Evolutionary conservation across 2,888 invertebrate species (phyloP).

Genomic region (Morpho helenor): DNA sequence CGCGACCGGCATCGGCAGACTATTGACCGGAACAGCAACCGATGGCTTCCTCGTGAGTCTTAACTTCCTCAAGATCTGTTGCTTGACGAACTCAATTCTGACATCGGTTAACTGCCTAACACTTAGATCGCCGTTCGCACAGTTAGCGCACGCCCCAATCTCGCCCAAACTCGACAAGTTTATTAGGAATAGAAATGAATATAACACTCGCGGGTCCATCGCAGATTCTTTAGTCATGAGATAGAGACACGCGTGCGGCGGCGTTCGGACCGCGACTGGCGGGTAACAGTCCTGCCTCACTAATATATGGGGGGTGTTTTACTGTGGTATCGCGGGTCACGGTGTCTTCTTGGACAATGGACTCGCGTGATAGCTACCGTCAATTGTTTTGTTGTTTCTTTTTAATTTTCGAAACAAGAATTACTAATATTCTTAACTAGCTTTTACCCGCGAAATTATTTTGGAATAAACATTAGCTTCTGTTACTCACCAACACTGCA

Average conservation of each 20-base stretch:
- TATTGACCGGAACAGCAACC: slow-evolving; percentile 79
- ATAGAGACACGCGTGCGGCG: slow-evolving; percentile 60
- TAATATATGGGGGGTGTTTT: slow-evolving; percentile 27
- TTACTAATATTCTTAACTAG: too few relatives aligned
- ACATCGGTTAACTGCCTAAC: slow-evolving; percentile 81
- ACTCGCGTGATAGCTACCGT: slow-evolving; percentile 25
- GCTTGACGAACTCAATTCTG: slow-evolving; percentile 89
- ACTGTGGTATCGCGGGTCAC: slow-evolving; percentile 25
- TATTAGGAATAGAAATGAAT: slow-evolving; percentile 49
- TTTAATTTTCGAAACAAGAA: not conserved
- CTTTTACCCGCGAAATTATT: too few relatives aligned
- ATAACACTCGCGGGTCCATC: slow-evolving; percentile 46
- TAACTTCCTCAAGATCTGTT: slow-evolving; percentile 90
- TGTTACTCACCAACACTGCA: too few relatives aligned
- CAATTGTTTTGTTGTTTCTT: not conserved
- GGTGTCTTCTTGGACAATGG: slow-evolving; percentile 30
- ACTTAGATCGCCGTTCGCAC: slow-evolving; percentile 65
- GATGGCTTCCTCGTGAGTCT: slow-evolving; percentile 86
- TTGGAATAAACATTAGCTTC: too few relatives aligned
- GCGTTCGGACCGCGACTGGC: slow-evolving; percentile 46
- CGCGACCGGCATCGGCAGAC: slow-evolving; percentile 87
- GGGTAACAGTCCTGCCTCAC: slow-evolving; percentile 20
- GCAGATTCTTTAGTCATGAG: slow-evolving; percentile 49
- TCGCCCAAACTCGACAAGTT: slow-evolving; percentile 50
- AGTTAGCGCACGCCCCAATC: slow-evolving; percentile 59